Evolutionary conservation across 2,797 vertebrate genomes (phyloP), one percentile per base, ranked within the genome.

Genomic region (Sandelia bainsii): DNA sequence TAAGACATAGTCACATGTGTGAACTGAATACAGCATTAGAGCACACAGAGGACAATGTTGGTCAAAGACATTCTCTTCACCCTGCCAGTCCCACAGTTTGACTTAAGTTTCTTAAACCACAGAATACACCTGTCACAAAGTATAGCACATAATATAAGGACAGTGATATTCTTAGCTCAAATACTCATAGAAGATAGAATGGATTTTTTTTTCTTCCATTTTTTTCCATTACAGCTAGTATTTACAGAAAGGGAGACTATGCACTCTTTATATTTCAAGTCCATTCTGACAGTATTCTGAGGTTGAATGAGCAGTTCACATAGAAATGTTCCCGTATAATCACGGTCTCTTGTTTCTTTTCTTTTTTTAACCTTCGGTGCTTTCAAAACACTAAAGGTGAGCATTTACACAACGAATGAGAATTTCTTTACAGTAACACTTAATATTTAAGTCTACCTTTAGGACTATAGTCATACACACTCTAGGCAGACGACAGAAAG

Each of bases 11-110:
- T 91, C 85, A 87, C 89, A 90, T 92, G 94, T 93, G 95, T 93
- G 95, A 93, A 94, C 94, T 93, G 84, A 93, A 93, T 92, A 94
- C 93, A 93, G 95, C 95, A 93, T 94, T 93, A 93, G 95, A 95
- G 94, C 95, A 93, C 94, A 97, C 93, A 94, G 91, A 95, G 92
- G 90, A 88, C 93, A 71, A 81, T 70, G 83, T 92, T 93, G 93
- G 89, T 91, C 90, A 92, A 94, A 90, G 93, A 93, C 92, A 92
- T 90, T 86, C 61, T 92, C 91, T 64, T 94, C 93, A 89, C 93
- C 74, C 79, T 71, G 85, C 77, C 86, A 66, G 80, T 76, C 84
- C 85, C 81, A 75, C 71, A 84, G 62, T 79, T 85, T 67, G 73
- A 85, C 76, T 80, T 81, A 52, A 58, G 40, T 73, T 82, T 82